These are phyloP conservation scores for Neostethus bicornis DNA, from an alignment of 2,797 vertebrate species.

Conservation along the genomic window DNA sequence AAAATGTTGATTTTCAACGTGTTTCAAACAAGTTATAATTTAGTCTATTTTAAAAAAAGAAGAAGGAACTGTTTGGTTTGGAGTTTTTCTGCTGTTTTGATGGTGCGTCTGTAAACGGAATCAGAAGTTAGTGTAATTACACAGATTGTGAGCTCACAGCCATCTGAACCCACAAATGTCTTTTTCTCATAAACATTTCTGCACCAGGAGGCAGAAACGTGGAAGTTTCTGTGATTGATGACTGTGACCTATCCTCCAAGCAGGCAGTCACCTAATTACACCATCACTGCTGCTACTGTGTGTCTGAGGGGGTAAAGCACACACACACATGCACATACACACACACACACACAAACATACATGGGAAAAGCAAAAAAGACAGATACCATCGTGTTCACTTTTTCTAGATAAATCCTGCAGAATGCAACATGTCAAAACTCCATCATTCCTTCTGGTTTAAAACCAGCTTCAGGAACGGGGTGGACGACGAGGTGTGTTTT, in stretches of 20 bases:
- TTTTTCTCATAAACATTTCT: slow-evolving; percentile 25
- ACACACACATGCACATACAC: slow-evolving; percentile 8
- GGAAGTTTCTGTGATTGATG: slow-evolving; percentile 58
- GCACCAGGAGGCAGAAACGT: slow-evolving; percentile 20
- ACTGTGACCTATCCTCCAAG: slow-evolving; percentile 59
- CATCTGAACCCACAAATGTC: slow-evolving; percentile 17
- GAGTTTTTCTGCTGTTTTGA: slow-evolving; percentile 6
- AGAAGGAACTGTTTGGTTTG: no score
- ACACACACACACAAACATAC: no score
- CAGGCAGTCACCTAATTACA: slow-evolving; percentile 62
- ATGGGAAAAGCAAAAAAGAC: slow-evolving; percentile 16
- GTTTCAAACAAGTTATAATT: no score
- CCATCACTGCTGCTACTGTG: slow-evolving; percentile 50
- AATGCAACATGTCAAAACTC: slow-evolving; percentile 17
- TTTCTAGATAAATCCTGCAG: slow-evolving; percentile 19
- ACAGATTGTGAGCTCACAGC: slow-evolving; percentile 16
- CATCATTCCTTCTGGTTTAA: slow-evolving; percentile 31
- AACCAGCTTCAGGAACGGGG: slow-evolving; percentile 7
- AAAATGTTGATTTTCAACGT: no score
- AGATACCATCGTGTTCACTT: slow-evolving; percentile 13
- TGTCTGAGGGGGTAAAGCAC: slow-evolving; percentile 19
- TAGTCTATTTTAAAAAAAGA: no score
- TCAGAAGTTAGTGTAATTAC: slow-evolving; percentile 43
- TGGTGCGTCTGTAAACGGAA: slow-evolving; percentile 13
- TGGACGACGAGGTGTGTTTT: slow-evolving; percentile 19